Evolutionary conservation across 2,888 invertebrate genomes (phyloP), one percentile per base, ranked within the genome.

Genomic region (Ophioninae sp.): DNA sequence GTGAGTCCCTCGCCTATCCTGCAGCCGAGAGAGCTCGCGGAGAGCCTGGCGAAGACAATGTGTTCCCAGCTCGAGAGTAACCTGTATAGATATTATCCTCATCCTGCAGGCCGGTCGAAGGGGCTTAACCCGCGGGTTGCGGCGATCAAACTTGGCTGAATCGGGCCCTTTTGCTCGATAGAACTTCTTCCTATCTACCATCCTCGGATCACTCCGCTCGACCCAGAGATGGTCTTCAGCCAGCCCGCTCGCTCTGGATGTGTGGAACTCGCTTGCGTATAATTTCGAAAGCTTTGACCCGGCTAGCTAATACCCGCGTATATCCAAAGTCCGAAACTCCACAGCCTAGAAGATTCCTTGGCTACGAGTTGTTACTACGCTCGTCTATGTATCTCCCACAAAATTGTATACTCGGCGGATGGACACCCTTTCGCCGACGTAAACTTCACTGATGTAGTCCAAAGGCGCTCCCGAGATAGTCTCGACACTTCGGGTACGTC

Each of bases 41-140:
- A 70, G 59, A 74, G 64, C 59, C 74, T 17, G 64, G 69, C 57
- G 74, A 83, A 81, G 83, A 83, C 83, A 83, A 83, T 81, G 81
- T 68, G 83, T 62, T 81, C 65, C 59, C 39, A 37, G 37, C 23
- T 44, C 13, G 20, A 37, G 75, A 75, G 75, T 7, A 65, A 75
- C 56, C 8, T 3, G 21, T 21, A 56, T 44, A 65, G n/a, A 56
- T 56, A 56, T 64, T 65, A 68, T 57, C 21, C 44, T 20, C 21
- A 50, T 17, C 37, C 17, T 50, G 68, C n/a, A 39, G 41, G 69
- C 23, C 21, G 62, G 68, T 23, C 75, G 62, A 67, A 57, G 64
- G 64, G 68, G 56, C 75, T 75, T 37, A 57, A 75, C 37, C 75
- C 41, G 13, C 37, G 44, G 10, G 65, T 39, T 65, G 50, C 44